phyloP scores from a whole-genome alignment of 2,797 vertebrate species.

The Pyrrhura leucotis region DNA sequence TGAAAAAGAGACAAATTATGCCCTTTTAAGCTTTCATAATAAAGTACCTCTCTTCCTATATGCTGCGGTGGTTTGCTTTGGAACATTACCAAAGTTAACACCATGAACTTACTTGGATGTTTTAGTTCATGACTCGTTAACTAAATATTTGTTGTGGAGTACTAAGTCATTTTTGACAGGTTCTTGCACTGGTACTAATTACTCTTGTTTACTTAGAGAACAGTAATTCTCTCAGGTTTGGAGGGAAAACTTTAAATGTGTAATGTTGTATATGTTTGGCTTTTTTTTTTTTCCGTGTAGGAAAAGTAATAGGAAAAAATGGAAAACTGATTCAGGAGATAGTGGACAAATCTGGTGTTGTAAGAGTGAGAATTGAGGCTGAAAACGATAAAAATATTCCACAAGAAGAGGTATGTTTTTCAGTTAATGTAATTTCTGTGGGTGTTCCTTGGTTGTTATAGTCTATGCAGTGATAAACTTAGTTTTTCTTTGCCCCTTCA shows the following conservation, averaged over 20 bases:
- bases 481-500: neutral
- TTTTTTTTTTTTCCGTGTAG: constrained; percentile 68
- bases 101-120: neutral
- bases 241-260: neutral
- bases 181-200: neutral
- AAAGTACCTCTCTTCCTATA: neutral
- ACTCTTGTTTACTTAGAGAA: neutral
- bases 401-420: constrained; percentile 88
- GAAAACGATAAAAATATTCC: constrained; percentile 95
- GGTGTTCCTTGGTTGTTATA: neutral
- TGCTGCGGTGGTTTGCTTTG: neutral
- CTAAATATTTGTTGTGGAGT: neutral
- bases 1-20: neutral
- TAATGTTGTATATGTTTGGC: constrained; percentile 40
- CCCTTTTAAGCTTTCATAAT: neutral
- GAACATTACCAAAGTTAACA: neutral
- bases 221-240: neutral
- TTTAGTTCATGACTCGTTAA: neutral
- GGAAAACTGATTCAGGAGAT: constrained; percentile 99
- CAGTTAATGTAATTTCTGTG: neutral
- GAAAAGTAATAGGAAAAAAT: constrained; percentile 99
- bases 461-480: neutral
- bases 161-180: neutral
- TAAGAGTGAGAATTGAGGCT: constrained; percentile 95
- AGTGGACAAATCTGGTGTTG: constrained; percentile 98